Percentiles rank a stretch among this genome's conserved stretches.
Conservation (phyloP, 2,888 invertebrate genomes). For the Ecliptopera silaceata region DNA sequence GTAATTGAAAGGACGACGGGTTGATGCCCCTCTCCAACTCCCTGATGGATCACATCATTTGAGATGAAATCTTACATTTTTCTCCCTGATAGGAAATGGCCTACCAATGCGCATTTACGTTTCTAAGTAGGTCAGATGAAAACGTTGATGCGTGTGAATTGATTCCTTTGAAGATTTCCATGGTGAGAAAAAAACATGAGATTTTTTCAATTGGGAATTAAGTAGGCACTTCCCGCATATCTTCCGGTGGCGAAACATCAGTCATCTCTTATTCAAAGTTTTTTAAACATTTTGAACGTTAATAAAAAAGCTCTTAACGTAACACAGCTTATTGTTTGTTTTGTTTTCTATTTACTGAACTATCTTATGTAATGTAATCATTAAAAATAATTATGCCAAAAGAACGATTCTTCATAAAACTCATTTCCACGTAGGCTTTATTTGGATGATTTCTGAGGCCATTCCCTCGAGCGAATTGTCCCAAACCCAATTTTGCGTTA, state of each 20-base stretch:
- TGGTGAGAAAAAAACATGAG: neutral
- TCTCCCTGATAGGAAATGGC: conserved; percentile 43
- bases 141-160: conserved; percentile 23
- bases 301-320: too few relatives aligned
- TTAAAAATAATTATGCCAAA: too few relatives aligned
- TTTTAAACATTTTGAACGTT: too few relatives aligned
- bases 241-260: conserved; percentile 1
- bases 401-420: conserved; percentile 20
- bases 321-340: too few relatives aligned
- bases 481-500: conserved; percentile 74
- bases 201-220: neutral
- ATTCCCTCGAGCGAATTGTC: conserved; percentile 60
- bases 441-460: conserved; percentile 50
- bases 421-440: conserved; percentile 26
- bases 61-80: conserved; percentile 64
- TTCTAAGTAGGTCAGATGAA: conserved; percentile 35
- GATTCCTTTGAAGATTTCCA: conserved; percentile 8
- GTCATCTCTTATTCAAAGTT: too few relatives aligned
- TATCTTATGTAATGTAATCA: too few relatives aligned
- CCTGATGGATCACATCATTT: conserved; percentile 75
- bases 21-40: conserved; percentile 68
- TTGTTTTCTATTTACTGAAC: too few relatives aligned
- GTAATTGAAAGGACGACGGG: conserved; percentile 78
- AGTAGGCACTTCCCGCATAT: neutral
- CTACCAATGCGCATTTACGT: conserved; percentile 38